phyloP scores from a whole-genome alignment of 1,140 invertebrate species.

The Drosophila paulistorum region DNA sequence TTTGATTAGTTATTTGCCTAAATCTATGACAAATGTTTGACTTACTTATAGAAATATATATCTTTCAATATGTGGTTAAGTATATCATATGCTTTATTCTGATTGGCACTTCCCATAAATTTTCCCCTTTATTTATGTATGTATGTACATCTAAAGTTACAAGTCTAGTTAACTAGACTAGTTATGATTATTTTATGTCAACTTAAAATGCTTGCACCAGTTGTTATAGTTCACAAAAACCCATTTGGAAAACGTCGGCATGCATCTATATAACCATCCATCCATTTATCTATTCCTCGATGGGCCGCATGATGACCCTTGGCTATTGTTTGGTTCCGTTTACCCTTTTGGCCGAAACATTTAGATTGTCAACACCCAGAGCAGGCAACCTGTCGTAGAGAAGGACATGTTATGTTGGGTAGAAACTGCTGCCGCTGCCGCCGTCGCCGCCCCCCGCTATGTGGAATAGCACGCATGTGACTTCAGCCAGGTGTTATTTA shows the following conservation, averaged over 20 bases:
- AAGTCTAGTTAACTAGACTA: not conserved
- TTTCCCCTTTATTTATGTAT: no score
- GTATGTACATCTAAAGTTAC: not conserved
- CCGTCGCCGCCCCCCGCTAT: not conserved
- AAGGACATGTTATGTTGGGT: constrained; percentile 10
- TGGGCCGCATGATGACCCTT: constrained; percentile 39
- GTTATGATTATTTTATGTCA: constrained; percentile 4
- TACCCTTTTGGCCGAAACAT: constrained; percentile 66
- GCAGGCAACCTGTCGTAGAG: constrained; percentile 43
- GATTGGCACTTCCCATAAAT: no score
- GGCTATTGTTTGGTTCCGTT: constrained; percentile 22
- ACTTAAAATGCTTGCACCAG: constrained; percentile 13
- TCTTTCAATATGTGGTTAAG: no score
- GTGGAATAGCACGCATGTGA: constrained; percentile 64
- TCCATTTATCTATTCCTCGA: constrained; percentile 30
- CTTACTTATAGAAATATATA: no score
- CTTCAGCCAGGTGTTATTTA: constrained; percentile 75
- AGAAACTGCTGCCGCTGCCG: not conserved
- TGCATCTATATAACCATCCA: not conserved
- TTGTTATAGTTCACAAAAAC: constrained; percentile 36
- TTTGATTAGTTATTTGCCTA: no score
- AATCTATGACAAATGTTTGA: no score
- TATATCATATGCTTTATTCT: not conserved
- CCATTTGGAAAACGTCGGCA: not conserved
- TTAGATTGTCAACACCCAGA: constrained; percentile 76